A percentile compares a stretch with the other conserved stretches of the same genome.
phyloP scores from a whole-genome alignment of 2,113 vertebrate species.

The Saguinus imperator region DNA sequence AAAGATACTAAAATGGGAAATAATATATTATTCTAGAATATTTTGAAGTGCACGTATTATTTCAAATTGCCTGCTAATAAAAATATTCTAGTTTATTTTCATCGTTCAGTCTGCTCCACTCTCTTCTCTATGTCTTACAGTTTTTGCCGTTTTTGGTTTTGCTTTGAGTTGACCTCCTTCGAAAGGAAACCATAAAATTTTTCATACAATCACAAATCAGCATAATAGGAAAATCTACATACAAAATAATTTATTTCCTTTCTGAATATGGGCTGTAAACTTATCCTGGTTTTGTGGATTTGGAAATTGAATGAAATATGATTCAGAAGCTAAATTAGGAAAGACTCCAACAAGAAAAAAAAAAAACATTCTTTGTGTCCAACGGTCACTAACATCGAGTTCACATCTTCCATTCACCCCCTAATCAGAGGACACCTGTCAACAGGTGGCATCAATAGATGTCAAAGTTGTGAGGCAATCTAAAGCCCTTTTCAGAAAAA shows the following conservation, averaged over 20 bases:
- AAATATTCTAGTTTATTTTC: background rate
- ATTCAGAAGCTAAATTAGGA: slow-evolving; percentile 96
- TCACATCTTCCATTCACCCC: slow-evolving; percentile 60
- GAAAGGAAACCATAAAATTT: background rate
- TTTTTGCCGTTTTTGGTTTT: slow-evolving; percentile 23
- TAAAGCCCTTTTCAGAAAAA: background rate
- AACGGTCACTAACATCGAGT: slow-evolving; percentile 84
- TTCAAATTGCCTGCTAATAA: background rate
- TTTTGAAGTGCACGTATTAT: slow-evolving; percentile 19
- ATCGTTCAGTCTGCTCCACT: background rate
- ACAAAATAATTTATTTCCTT: slow-evolving; percentile 36
- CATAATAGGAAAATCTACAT: background rate
- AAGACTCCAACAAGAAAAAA: slow-evolving; percentile 88
- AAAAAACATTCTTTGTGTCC: slow-evolving; percentile 90
- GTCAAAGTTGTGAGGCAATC: slow-evolving; percentile 69
- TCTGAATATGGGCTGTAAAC: slow-evolving; percentile 82
- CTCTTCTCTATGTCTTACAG: background rate
- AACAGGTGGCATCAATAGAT: slow-evolving; percentile 72
- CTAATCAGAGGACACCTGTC: slow-evolving; percentile 74
- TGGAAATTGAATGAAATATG: slow-evolving; percentile 91
- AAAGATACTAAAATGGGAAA: background rate
- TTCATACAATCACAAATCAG: background rate
- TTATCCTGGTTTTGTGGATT: slow-evolving; percentile 90
- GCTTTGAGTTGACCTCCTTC: background rate
- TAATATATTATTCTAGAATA: background rate